Evolutionary conservation across 2,888 invertebrate genomes (phyloP).

Genomic region (Aromia moschata): DNA sequence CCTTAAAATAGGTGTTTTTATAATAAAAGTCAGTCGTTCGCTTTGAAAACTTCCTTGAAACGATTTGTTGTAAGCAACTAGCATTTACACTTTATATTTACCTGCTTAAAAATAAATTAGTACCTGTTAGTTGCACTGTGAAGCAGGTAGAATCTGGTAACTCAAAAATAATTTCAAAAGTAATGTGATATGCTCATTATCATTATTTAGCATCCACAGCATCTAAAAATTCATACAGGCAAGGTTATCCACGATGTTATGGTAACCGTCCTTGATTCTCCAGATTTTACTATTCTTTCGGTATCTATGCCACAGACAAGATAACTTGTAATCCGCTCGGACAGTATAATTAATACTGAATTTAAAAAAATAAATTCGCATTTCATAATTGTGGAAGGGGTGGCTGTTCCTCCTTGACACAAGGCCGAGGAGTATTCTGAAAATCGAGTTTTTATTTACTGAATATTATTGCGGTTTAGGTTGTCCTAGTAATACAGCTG

Average conservation of each 20-base stretch:
- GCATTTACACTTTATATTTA: no score
- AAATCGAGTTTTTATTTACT: constrained; percentile 5
- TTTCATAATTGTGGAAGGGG: constrained; percentile 6
- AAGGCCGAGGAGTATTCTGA: constrained; percentile 1
- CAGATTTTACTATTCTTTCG: constrained; percentile 8
- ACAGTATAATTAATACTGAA: not conserved
- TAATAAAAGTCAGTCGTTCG: no score
- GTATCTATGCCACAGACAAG: no score
- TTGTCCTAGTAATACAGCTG: constrained; percentile 2
- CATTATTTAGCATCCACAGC: no score
- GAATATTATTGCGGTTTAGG: constrained; percentile 7
- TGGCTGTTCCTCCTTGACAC: not conserved
- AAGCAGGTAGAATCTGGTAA: no score
- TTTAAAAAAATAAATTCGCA: not conserved
- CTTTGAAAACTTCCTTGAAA: no score
- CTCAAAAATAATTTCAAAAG: no score
- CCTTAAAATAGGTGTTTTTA: no score
- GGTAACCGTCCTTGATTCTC: constrained; percentile 3
- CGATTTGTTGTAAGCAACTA: no score
- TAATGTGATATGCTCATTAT: no score
- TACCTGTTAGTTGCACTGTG: no score
- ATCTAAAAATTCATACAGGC: not conserved
- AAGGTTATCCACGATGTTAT: not conserved
- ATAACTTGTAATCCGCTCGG: not conserved
- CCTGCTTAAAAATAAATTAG: no score